phyloP scores from a whole-genome alignment of 2,888 invertebrate species.

The Cryptocheilus praepositus region DNA sequence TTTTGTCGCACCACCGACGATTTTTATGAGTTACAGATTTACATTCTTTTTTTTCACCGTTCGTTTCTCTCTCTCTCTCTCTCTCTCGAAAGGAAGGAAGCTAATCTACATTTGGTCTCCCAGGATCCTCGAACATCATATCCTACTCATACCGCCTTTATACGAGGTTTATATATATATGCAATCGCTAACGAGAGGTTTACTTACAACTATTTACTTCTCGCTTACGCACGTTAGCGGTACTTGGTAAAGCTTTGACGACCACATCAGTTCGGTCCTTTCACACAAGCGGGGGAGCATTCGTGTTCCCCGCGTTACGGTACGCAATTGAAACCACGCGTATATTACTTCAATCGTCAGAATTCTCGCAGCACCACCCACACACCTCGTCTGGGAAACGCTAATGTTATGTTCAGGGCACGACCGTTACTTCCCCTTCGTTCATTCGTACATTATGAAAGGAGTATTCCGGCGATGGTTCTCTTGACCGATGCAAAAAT shows the following conservation, averaged over 20 bases:
- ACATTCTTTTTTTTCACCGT: conserved; percentile 28
- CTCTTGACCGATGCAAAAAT: conserved; percentile 51
- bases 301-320: no score
- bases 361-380: conserved; percentile 44
- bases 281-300: neutral
- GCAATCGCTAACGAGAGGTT: conserved; percentile 31
- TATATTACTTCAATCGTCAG: conserved; percentile 34
- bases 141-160: conserved; percentile 42
- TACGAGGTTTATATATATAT: conserved; percentile 31
- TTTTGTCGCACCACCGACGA: neutral
- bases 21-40: conserved; percentile 46
- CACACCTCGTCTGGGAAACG: no score
- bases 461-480: conserved; percentile 33
- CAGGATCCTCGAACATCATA: conserved; percentile 42
- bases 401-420: no score
- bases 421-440: neutral
- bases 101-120: conserved; percentile 54
- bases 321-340: no score
- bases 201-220: conserved; percentile 58
- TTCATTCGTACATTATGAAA: conserved; percentile 17
- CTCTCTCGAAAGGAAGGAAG: conserved; percentile 28
- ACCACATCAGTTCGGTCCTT: conserved; percentile 12
- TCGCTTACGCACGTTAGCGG: conserved; percentile 35
- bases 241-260: conserved; percentile 45
- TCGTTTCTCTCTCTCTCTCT: neutral